Evolutionary conservation across 2,888 invertebrate species (phyloP), one percentile per base, ranked within the genome.

Genomic region (Athalia circularis): DNA sequence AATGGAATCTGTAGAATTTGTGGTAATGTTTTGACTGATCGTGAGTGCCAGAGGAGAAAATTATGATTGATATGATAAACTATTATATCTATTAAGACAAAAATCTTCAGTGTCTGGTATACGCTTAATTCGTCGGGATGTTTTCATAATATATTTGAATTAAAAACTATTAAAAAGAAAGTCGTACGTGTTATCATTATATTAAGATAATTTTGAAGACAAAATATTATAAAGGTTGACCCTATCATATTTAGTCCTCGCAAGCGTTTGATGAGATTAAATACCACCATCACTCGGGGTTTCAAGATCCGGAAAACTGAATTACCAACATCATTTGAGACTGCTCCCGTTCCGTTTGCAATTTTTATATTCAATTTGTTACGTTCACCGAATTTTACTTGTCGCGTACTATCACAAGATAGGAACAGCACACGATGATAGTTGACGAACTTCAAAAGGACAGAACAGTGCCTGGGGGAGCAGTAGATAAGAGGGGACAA

Each of bases 131-230:
- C 43, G 29, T 52, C 5, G 15, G n/a, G 52, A 68, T 68, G 54
- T 54, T 68, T 68, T 68, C 68, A 43, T 68, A 68, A 68, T 64
- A 64, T 29, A 29, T 64, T 64, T 7, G n/a, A 54, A 54, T 54
- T 29, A 29, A 29, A 29, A 29, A 29, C 29, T 50, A 68, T 52
- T 68, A n/a, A 68, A 29, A 43, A 52, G 9, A 43, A 15, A 54
- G 43, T 68, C 50, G 43, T 43, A 15, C 15, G 52, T 68, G 50
- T 68, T 68, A 68, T 68, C 29, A 52, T 11, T 54, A 4, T n/a
- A 9, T n/a, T 68, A 52, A 68, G 68, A 29, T 52, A 68, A 29
- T 43, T 52, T 52, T 29, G 29, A 4, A 11, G 54, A 11, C 9
- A 54, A 52, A 68, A 68, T 68, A 68, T 29, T 29, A 29, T 29